Evolutionary conservation across 2,797 vertebrate genomes (phyloP), one percentile per base, ranked within the genome.

Genomic region (Podarcis lilfordi): DNA sequence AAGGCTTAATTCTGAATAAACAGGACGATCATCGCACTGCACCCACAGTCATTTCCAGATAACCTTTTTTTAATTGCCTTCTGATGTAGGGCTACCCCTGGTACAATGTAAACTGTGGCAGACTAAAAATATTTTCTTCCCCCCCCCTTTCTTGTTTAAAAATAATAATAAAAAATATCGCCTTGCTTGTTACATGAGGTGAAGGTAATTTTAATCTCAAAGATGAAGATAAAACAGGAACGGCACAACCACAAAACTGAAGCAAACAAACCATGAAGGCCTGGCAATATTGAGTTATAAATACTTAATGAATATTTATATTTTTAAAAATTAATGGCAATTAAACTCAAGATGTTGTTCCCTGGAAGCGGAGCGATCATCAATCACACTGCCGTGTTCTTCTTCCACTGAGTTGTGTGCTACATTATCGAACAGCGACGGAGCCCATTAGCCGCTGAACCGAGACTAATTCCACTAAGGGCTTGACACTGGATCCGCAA

Each of bases 231-330:
- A 10, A 61, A 5, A 37, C 43, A 35, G 81, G 80, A 89, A 90
- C 55, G 66, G 89, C 83, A 55, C 61, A 86, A n/a, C 25, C 40
- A 35, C 74, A 61, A 75, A 85, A 71, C 66, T 21, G 37, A 84
- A 91, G 85, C 86, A 89, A 93, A 88, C 84, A 92, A 84, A n/a
- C 40, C 76, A 91, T 74, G 85, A 87, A 92, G 15, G 66, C 43
- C 3, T 13, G 0, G 1, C 68, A 21, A 74, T 35, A 87, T 3
- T 61, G 45, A 43, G 27, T 74, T 80, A 77, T 32, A 86, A 89
- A 91, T 89, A 59, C 0, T 27, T 87, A 90, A 84, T 19, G 15
- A 84, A 80, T 85, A 89, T 69, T 92, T 93, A 84, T 11, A 32
- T 77, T 78, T 29, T 3, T 3, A 68, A 83, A 89, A 86, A 72